A percentile compares a stretch with the other conserved stretches of the same genome.
Evolutionary conservation across 1,140 invertebrate genomes (phyloP).

Genomic region (Proctacanthus coquilletti): DNA sequence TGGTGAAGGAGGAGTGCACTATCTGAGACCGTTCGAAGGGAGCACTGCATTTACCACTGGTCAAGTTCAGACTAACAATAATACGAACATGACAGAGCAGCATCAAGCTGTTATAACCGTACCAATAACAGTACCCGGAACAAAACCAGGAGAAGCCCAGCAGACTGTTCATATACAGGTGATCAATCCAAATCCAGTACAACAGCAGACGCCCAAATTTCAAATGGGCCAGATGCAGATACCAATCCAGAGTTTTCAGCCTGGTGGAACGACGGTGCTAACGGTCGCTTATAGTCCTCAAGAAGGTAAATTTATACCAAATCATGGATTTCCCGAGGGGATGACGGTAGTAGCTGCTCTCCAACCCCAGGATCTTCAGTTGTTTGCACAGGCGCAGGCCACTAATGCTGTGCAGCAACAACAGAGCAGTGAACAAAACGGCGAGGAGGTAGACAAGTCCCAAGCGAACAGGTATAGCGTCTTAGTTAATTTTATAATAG

Average conservation of each 20-base stretch:
- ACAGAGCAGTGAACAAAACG: background rate
- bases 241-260: slow-evolving; percentile 41
- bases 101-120: slow-evolving; percentile 51
- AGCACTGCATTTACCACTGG: slow-evolving; percentile 27
- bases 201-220: slow-evolving; percentile 46
- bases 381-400: slow-evolving; percentile 20
- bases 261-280: slow-evolving; percentile 46
- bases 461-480: no score
- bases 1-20: slow-evolving; percentile 58
- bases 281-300: slow-evolving; percentile 52
- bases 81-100: slow-evolving; percentile 20
- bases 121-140: slow-evolving; percentile 54
- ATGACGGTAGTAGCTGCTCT: slow-evolving; percentile 46
- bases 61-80: slow-evolving; percentile 10
- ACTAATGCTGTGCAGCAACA: background rate
- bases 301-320: slow-evolving; percentile 25
- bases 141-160: slow-evolving; percentile 55
- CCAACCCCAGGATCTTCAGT: slow-evolving; percentile 47
- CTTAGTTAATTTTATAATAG: no score
- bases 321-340: slow-evolving; percentile 36
- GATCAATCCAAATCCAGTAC: slow-evolving; percentile 38
- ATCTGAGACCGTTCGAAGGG: slow-evolving; percentile 50
- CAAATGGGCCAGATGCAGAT: slow-evolving; percentile 50
- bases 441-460: background rate
- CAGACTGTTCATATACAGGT: slow-evolving; percentile 65